Conservation (phyloP, 2,888 invertebrate genomes). For the Eupithecia inturbata region DNA sequence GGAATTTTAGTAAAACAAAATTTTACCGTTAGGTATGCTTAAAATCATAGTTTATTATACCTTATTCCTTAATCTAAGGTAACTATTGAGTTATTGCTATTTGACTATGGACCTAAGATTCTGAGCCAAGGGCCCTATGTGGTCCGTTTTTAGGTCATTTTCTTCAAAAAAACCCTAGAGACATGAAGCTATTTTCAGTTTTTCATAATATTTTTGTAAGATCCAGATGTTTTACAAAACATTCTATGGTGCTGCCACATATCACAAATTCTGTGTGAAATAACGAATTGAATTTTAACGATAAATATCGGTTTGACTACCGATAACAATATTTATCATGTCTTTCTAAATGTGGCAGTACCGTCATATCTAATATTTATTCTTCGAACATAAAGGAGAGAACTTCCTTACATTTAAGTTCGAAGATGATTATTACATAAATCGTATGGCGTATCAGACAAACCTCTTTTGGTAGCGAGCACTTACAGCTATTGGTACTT, state of each 20-base stretch:
- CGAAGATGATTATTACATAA: not conserved
- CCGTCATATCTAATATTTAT: not conserved
- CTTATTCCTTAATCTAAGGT: conserved; percentile 59
- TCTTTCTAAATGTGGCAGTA: not conserved
- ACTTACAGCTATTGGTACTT: not conserved
- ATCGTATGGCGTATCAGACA: not conserved
- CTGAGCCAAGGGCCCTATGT: conserved; percentile 53
- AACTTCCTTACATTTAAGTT: too few species aligned
- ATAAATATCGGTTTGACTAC: not conserved
- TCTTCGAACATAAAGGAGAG: too few species aligned
- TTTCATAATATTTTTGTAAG: not conserved
- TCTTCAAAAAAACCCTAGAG: not conserved
- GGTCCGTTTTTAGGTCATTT: conserved; percentile 17
- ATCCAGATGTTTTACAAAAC: not conserved
- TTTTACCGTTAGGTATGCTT: not conserved
- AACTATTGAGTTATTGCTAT: conserved; percentile 55
- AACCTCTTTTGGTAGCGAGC: not conserved
- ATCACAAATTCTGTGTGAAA: not conserved
- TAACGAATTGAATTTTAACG: not conserved
- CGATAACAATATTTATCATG: not conserved
- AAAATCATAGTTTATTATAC: not conserved
- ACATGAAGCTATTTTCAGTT: not conserved
- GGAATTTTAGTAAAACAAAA: not conserved
- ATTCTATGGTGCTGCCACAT: not conserved
- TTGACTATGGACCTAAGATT: conserved; percentile 48